A percentile compares a stretch with the other conserved stretches of the same genome.
Evolutionary conservation across 2,113 vertebrate genomes (phyloP).

Genomic region (Mormyrus iriodes): DNA sequence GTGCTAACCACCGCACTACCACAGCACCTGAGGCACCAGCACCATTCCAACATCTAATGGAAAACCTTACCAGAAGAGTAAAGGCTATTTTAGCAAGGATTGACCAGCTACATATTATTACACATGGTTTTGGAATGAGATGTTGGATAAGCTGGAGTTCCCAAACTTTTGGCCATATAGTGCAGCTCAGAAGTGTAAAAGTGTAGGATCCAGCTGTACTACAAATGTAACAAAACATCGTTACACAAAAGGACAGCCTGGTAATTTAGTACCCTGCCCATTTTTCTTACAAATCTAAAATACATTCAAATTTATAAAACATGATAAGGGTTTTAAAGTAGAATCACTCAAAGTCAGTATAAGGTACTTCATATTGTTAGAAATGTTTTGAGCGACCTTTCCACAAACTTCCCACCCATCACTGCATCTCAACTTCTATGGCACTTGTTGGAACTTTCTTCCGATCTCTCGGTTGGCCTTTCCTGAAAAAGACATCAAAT

Average conservation of each 20-base stretch:
- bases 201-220: neutral
- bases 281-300: neutral
- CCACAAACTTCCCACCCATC: neutral
- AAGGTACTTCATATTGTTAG: neutral
- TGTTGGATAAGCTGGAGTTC: neutral
- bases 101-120: neutral
- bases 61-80: neutral
- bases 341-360: neutral
- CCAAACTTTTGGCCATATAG: neutral
- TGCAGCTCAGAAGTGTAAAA: neutral
- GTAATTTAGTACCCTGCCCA: neutral
- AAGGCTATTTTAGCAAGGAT: neutral
- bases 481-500: neutral
- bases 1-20: too few relatives aligned
- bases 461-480: neutral
- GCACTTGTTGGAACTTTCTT: slow-evolving; percentile 16
- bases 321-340: neutral
- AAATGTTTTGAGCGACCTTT: neutral
- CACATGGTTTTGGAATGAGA: neutral
- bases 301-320: neutral
- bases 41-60: neutral
- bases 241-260: neutral
- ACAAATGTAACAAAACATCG: slow-evolving; percentile 15
- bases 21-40: too few relatives aligned
- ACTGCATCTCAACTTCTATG: slow-evolving; percentile 15